Conservation (phyloP, 30 jellyfish, hydroid and myxozoan species). For the Catostylus mosaicus region DNA sequence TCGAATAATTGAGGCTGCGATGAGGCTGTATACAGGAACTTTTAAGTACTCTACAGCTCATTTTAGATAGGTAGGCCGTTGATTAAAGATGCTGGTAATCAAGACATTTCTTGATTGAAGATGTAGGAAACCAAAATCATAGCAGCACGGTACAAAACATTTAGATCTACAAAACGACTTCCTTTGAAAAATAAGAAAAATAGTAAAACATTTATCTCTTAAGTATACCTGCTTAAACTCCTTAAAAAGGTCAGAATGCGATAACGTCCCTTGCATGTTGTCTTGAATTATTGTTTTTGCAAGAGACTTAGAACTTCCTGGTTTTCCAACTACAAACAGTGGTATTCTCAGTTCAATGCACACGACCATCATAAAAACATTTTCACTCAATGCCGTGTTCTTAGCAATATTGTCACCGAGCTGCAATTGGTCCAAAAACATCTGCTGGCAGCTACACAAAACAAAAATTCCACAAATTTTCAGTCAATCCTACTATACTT, state of each 20-base stretch:
- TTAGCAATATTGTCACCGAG: conserved; percentile 83
- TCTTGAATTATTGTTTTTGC: conserved; percentile 82
- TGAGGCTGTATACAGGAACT: too few relatives aligned
- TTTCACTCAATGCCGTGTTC: conserved; percentile 78
- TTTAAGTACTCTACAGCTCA: too few relatives aligned
- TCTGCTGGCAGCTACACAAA: conserved; percentile 64
- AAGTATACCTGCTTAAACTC: conserved; percentile 74
- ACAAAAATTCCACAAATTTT: neutral
- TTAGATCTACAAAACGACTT: too few relatives aligned
- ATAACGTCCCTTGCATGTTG: conserved; percentile 79
- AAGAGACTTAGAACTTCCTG: conserved; percentile 83
- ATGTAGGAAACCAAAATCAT: too few relatives aligned
- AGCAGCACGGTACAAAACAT: too few relatives aligned
- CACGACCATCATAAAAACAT: conserved; percentile 84
- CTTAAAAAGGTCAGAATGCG: conserved; percentile 73
- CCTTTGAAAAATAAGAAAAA: too few relatives aligned
- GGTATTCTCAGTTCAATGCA: conserved; percentile 89
- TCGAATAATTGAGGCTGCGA: too few relatives aligned
- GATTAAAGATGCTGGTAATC: too few relatives aligned
- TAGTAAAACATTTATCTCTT: too few relatives aligned
- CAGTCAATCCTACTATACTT: too few relatives aligned
- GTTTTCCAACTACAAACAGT: conserved; percentile 82
- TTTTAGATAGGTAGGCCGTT: too few relatives aligned
- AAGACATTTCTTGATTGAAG: too few relatives aligned
- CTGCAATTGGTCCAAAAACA: conserved; percentile 68